Percentiles rank a stretch among this genome's conserved stretches.
phyloP scores from a whole-genome alignment of 1,140 invertebrate species.

The Halictus rubicundus region DNA sequence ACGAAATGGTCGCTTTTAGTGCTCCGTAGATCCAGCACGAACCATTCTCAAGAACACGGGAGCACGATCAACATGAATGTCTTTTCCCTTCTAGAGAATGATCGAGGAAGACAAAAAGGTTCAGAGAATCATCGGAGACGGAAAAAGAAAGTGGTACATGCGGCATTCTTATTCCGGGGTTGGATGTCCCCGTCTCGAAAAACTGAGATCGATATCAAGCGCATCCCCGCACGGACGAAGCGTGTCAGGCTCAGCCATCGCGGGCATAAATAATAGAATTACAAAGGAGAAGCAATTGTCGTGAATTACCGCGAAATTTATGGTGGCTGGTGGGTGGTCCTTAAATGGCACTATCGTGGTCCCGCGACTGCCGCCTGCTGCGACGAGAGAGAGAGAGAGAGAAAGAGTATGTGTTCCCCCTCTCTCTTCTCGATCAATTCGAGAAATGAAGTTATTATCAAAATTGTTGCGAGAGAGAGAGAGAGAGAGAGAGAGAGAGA shows the following conservation, averaged over 20 bases:
- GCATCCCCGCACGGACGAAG: constrained; percentile 24
- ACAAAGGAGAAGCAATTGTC: constrained; percentile 62
- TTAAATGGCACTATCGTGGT: neutral
- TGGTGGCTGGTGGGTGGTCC: constrained; percentile 54
- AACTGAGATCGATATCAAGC: constrained; percentile 63
- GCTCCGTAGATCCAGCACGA: no score
- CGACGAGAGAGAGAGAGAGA: no score
- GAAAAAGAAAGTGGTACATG: no score
- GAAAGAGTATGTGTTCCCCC: neutral
- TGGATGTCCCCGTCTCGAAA: constrained; percentile 8
- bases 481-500: no score
- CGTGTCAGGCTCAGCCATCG: constrained; percentile 28
- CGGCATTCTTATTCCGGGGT: no score
- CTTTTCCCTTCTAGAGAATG: no score
- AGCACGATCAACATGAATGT: no score
- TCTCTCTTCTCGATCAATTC: constrained; percentile 24
- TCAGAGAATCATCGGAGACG: no score
- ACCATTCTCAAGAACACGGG: no score
- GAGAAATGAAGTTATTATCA: constrained; percentile 19
- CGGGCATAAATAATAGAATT: constrained; percentile 63
- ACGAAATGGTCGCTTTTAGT: no score
- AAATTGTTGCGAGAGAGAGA: neutral
- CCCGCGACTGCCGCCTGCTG: neutral
- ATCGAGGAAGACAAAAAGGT: no score
- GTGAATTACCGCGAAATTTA: constrained; percentile 66